Evolutionary conservation across 2,888 invertebrate genomes (phyloP), one percentile per base, ranked within the genome.

Genomic region (Acronicta leporina): DNA sequence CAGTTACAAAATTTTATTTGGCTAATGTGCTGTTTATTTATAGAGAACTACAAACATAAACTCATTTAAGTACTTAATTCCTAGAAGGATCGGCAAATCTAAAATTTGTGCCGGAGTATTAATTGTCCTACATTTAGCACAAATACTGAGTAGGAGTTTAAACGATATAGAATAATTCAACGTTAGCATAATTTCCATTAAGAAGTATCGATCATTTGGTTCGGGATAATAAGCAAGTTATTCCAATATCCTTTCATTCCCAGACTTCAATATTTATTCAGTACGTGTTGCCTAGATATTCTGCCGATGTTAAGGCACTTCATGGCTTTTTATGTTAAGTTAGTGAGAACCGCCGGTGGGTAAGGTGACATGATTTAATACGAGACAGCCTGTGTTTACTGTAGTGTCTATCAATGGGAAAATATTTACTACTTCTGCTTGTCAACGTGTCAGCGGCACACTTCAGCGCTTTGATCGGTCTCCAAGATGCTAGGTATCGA

Each of bases 331-430:
- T 71, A 81, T 77, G 73, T 58, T 71, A 75, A 76, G 63, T 48
- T 65, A 45, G 51, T 60, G 62, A 63, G 61, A 68, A 68, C 20
- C 63, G 62, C 52, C 50, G 53, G 53, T 47, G 56, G 60, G 60
- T 75, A 75, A 58, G 60, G 56, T 72, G 63, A 60, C 65, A 55
- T 64, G 64, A 66, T 63, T n/a, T 68, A 57, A 65, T 62, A 62
- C 15, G 46, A 42, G 59, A 47, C 64, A 54, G n/a, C n/a, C 27
- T 64, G 35, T 79, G 65, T 74, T 71, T 74, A 78, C 69, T 71
- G 66, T 69, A 42, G 63, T 68, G 80, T 67, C 77, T 74, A 74
- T 76, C 78, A 74, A 74, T 63, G 65, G 53, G 61, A 51, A 65
- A 70, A 77, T 73, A 75, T 74, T 74, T 68, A 60, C 55, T 38